Conservation (phyloP, 2,113 vertebrate genomes). For the Bambusicola thoracicus region DNA sequence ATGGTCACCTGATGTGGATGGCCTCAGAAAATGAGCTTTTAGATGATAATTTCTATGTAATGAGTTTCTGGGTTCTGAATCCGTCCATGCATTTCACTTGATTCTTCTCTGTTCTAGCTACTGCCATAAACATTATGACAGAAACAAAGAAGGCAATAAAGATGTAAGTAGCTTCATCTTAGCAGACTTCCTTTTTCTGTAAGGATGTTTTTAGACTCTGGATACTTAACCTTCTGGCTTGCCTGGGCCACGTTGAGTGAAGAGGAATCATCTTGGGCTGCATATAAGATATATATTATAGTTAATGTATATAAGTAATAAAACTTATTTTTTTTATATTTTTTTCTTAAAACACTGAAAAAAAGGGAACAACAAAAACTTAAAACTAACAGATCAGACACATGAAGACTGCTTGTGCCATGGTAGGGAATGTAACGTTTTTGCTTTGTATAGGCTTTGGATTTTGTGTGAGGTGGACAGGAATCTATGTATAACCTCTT, state of each 20-base stretch:
- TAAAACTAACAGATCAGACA: no score
- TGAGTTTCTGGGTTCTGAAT: neutral
- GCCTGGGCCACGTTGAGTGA: no score
- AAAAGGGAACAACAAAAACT: no score
- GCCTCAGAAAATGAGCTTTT: neutral
- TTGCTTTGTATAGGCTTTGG: neutral
- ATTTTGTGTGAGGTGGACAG: neutral
- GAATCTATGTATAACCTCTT: neutral
- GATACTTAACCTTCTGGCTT: no score
- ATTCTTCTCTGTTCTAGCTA: conserved; percentile 82
- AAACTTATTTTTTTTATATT: no score
- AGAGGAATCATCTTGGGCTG: no score
- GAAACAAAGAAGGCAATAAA: conserved; percentile 87
- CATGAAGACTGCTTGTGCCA: neutral
- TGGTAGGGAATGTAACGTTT: neutral
- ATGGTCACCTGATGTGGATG: neutral
- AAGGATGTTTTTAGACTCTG: neutral
- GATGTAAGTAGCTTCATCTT: conserved; percentile 85
- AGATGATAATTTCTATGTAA: neutral
- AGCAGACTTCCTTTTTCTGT: neutral
- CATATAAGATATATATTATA: no score
- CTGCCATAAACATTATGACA: conserved; percentile 92
- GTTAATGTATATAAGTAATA: no score
- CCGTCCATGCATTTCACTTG: neutral
- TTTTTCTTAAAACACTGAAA: no score